phyloP scores from a whole-genome alignment of 1,140 invertebrate species.

The Trinorchestia longiramus region DNA sequence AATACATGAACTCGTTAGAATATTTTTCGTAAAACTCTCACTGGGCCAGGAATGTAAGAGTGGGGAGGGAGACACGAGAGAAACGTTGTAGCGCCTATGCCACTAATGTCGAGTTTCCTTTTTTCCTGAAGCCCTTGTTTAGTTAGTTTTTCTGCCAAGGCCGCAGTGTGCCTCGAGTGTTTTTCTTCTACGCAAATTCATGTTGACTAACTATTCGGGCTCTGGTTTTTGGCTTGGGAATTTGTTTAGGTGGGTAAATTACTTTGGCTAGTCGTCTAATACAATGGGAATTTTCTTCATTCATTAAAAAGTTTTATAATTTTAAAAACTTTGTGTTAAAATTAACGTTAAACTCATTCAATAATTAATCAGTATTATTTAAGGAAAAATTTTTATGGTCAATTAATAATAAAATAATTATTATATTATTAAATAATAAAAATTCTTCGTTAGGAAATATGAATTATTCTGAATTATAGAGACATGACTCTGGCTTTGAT shows the following conservation, averaged over 20 bases:
- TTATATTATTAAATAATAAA: too few relatives aligned
- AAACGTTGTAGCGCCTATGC: not conserved
- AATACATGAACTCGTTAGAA: conserved; percentile 17
- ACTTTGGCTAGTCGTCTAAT: not conserved
- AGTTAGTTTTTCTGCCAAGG: not conserved
- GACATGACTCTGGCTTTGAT: too few relatives aligned
- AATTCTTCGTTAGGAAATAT: too few relatives aligned
- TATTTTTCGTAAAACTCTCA: not conserved
- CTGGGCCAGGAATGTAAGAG: not conserved
- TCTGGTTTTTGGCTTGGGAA: not conserved
- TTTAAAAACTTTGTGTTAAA: too few relatives aligned
- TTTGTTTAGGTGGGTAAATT: not conserved
- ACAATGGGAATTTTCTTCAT: not conserved
- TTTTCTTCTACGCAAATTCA: not conserved
- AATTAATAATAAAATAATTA: too few relatives aligned
- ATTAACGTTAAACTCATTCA: too few relatives aligned
- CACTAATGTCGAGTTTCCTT: not conserved
- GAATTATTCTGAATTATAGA: too few relatives aligned
- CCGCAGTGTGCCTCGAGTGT: not conserved
- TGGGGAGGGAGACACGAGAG: not conserved
- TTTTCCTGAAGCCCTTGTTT: not conserved
- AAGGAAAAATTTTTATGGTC: too few relatives aligned
- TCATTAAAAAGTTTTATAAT: too few relatives aligned
- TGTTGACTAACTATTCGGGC: not conserved
- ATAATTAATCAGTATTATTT: too few relatives aligned